Evolutionary conservation across 1,140 invertebrate genomes (phyloP).

Genomic region (Saccostrea cuccullata): DNA sequence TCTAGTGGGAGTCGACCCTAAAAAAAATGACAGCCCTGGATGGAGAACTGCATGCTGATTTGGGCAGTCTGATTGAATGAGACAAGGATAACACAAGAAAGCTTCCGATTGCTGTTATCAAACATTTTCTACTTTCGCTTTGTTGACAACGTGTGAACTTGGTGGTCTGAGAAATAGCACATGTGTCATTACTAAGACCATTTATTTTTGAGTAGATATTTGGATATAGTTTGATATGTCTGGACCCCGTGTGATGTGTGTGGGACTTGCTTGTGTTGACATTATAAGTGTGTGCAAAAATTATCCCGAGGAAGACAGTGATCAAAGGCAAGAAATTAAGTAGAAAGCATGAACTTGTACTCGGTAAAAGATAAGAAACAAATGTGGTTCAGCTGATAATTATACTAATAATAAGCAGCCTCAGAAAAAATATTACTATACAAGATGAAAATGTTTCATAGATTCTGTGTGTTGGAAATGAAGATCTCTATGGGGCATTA

Average conservation of each 20-base stretch:
- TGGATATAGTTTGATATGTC: neutral
- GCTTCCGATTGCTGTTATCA: neutral
- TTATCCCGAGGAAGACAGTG: constrained; percentile 79
- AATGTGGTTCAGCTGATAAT: too few relatives aligned
- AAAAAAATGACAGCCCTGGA: too few relatives aligned
- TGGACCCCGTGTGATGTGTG: constrained; percentile 63
- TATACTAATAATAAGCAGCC: too few relatives aligned
- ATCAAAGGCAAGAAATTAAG: constrained; percentile 71
- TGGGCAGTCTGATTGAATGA: too few relatives aligned
- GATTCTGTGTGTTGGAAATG: too few relatives aligned
- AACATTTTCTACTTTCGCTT: neutral
- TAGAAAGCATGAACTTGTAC: too few relatives aligned
- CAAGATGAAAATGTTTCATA: too few relatives aligned
- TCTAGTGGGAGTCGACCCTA: too few relatives aligned
- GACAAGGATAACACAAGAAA: neutral
- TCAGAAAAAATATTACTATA: too few relatives aligned
- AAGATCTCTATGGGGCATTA: too few relatives aligned
- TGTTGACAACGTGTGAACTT: neutral
- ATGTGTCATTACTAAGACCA: neutral
- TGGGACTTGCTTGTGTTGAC: constrained; percentile 79
- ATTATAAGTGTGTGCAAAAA: constrained; percentile 73
- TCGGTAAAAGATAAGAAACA: too few relatives aligned
- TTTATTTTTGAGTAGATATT: neutral
- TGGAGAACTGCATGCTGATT: neutral
- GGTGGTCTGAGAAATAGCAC: neutral